Evolutionary conservation across 2,888 invertebrate genomes (phyloP).

Genomic region (Ischnus inquisitorius): DNA sequence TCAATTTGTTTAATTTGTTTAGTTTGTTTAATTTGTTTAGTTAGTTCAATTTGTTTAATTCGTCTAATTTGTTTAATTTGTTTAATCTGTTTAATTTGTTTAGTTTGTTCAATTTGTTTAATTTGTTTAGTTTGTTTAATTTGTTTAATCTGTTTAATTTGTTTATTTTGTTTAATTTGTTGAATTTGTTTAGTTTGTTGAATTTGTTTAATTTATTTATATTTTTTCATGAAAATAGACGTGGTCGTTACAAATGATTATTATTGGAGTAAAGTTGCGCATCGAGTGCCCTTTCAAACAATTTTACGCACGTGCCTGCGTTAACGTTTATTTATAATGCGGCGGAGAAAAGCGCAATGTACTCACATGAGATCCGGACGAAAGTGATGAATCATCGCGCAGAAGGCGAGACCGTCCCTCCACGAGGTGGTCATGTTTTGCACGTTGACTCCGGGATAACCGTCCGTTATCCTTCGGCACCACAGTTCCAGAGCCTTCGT

Average conservation of each 20-base stretch:
- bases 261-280: background rate
- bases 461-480: slow-evolving; percentile 95
- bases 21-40: no score
- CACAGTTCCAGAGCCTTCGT: slow-evolving; percentile 97
- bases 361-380: slow-evolving; percentile 98
- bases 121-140: no score
- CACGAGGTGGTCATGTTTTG: slow-evolving; percentile 98
- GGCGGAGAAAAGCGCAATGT: slow-evolving; percentile 9
- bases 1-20: no score
- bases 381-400: slow-evolving; percentile 98
- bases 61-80: no score
- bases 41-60: no score
- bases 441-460: slow-evolving; percentile 95
- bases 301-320: background rate
- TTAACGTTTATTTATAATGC: background rate
- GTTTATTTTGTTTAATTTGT: no score
- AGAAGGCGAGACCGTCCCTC: slow-evolving; percentile 98
- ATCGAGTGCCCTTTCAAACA: background rate
- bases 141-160: no score
- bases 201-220: no score
- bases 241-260: background rate
- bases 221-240: no score
- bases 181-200: no score
- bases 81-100: no score
- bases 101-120: no score